Evolutionary conservation across 2,888 invertebrate genomes (phyloP), one percentile per base, ranked within the genome.

Genomic region (Agrochola circellaris): DNA sequence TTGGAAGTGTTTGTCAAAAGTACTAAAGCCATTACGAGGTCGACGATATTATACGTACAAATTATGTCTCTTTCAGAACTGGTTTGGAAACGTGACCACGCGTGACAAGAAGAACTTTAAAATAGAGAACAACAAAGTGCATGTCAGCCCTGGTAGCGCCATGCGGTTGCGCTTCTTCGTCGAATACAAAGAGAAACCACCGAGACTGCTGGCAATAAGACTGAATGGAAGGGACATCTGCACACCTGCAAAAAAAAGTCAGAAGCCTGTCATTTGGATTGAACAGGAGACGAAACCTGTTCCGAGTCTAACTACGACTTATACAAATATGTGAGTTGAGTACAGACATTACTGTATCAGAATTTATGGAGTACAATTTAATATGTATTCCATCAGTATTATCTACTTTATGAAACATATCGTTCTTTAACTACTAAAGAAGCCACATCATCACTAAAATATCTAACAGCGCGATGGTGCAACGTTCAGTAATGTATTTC

Each of bases 181-280:
- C 1, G 97, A 97, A 82, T 97, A 97, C 91, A 96, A 93, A 1
- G 94, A 92, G 62, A 93, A 93, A 45, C 91, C 95, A 0, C 97
- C 97, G 0, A 95, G 94, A 74, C 87, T 97, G 0, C 92, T 91
- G 78, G 93, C 93, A 17, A 97, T 97, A 66, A 76, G 96, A 58
- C 91, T 97, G 38, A 97, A 97, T 81, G 97, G 97, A 0, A 93
- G 97, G 81, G 97, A 97, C 70, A 97, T 97, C 20, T 97, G 97
- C 87, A 97, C 96, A 62, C 94, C 95, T 1, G 4, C 20, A 9
- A n/a, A 23, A 9, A n/a, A 23, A 17, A 34, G 13, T 42, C 38
- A 3, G 13, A 58, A 6, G 30, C 7, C 34, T 17, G 17, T n/a
- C n/a, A 23, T 54, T 54, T 54, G n/a, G n/a, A 2, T 3, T 26